Evolutionary conservation across 2,113 vertebrate species (phyloP), one percentile per base, ranked within the genome.

Genomic region (Salvelinus alpinus): DNA sequence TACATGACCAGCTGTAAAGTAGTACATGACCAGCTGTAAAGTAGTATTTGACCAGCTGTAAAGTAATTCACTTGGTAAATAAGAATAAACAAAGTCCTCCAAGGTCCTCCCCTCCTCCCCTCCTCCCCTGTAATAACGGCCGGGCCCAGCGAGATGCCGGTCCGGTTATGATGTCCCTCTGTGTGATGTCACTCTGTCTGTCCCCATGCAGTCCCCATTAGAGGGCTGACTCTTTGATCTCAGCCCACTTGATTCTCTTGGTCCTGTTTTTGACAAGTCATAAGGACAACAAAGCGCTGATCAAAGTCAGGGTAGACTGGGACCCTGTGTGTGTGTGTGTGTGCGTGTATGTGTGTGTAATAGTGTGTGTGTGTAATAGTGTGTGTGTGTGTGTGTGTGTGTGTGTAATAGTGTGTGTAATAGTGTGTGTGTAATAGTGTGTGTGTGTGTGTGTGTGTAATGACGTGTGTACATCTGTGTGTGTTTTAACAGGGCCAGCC

Each of bases 291-390:
- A 92, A 95, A 93, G 88, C 89, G 80, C 16, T 93, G 94, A 97
- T 96, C 95, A 96, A 97, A 97, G 95, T 93, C 84, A 24, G 79
- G 83, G 89, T 87, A 86, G 91, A 90, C 88, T 85, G 92, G 92
- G 86, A 84, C 77, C 16, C 31, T 54, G 59, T 48, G 25, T 68
- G 31, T 54, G 31, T n/a, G 38, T 73, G 67, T 69, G n/a, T n/a
- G n/a, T n/a, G n/a, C n/a, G 31, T 73, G 65, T 62, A 8, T 73
- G 31, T 31, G 31, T 34, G 34, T 34, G 34, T 34, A 34, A 34
- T 34, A 34, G 38, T 73, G 34, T 34, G 6, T 34, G 34, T 38
- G 34, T 38, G 7, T 8, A 7, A 34, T 34, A 34, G 31, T 31
- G 31, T 31, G 31, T 29, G 27, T 31, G 7, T 48, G 25, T 68